Evolutionary conservation across 1,140 invertebrate species (phyloP).

Genomic region (Magallana gigas): DNA sequence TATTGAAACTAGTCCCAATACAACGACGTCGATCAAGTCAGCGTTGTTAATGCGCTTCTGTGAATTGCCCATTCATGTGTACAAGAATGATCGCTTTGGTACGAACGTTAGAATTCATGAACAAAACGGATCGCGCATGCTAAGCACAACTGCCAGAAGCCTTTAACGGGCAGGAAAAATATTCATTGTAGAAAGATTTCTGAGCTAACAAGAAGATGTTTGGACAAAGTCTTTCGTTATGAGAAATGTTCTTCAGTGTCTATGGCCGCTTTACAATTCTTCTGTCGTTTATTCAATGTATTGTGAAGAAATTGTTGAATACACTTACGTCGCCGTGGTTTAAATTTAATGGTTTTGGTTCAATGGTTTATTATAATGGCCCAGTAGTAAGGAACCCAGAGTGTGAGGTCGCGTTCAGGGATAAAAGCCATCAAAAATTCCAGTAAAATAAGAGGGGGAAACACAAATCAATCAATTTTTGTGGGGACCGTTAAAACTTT

Average conservation of each 20-base stretch:
- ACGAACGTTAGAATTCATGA: constrained; percentile 1
- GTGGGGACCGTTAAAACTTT: not conserved
- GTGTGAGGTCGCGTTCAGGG: not conserved
- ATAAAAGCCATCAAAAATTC: not conserved
- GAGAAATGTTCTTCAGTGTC: not conserved
- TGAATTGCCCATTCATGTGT: constrained; percentile 22
- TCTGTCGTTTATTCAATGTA: not conserved
- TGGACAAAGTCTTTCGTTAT: constrained; percentile 16
- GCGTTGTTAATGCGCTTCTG: not conserved
- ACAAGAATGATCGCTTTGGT: not conserved
- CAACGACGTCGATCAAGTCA: not conserved
- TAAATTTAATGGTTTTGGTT: constrained; percentile 6
- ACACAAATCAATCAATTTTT: not conserved
- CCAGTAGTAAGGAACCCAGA: not conserved
- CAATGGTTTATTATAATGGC: constrained; percentile 18
- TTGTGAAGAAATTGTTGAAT: constrained; percentile 23
- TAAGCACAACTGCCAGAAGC: not conserved
- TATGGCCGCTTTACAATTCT: not conserved
- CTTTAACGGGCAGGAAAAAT: not conserved
- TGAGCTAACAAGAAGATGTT: not conserved
- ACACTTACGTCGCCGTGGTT: not conserved
- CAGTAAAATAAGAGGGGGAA: not conserved
- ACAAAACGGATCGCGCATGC: constrained; percentile 22
- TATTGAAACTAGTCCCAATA: not conserved
- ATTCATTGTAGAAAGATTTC: not conserved